Evolutionary conservation across 2,888 invertebrate genomes (phyloP).

Genomic region (Spodoptera exigua): DNA sequence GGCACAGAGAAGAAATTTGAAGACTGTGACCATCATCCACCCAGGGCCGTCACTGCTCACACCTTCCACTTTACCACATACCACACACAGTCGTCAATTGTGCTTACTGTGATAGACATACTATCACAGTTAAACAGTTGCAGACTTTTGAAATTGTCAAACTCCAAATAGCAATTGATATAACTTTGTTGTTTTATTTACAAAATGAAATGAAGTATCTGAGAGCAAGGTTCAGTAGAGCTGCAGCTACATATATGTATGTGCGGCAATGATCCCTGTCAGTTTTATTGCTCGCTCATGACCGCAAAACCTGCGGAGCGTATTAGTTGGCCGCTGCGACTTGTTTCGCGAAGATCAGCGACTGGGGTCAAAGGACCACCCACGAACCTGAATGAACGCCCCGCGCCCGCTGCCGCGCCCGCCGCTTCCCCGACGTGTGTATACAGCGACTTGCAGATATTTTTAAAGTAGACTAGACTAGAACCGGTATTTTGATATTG

Average conservation of each 20-base stretch:
- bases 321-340: slow-evolving; percentile 19
- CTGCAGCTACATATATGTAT: not conserved
- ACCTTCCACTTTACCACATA: slow-evolving; percentile 31
- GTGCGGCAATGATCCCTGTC: slow-evolving; percentile 8
- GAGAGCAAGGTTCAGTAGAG: too few relatives aligned
- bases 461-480: too few relatives aligned
- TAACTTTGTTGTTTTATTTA: too few relatives aligned
- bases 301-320: slow-evolving; percentile 33
- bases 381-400: slow-evolving; percentile 48
- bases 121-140: not conserved
- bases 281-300: slow-evolving; percentile 17
- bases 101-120: too few relatives aligned
- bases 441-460: not conserved
- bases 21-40: too few relatives aligned
- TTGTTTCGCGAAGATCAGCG: slow-evolving; percentile 34
- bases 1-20: slow-evolving; percentile 11
- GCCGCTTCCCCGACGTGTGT: slow-evolving; percentile 1
- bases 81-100: slow-evolving; percentile 10
- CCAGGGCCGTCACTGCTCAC: slow-evolving; percentile 17
- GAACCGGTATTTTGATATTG: too few relatives aligned
- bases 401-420: slow-evolving; percentile 4
- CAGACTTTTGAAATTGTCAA: too few relatives aligned
- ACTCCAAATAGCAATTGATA: too few relatives aligned
- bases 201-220: too few relatives aligned
- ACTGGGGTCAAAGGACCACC: slow-evolving; percentile 53